Conservation (phyloP, 2,888 invertebrate species). For the Pyrgus malvae region DNA sequence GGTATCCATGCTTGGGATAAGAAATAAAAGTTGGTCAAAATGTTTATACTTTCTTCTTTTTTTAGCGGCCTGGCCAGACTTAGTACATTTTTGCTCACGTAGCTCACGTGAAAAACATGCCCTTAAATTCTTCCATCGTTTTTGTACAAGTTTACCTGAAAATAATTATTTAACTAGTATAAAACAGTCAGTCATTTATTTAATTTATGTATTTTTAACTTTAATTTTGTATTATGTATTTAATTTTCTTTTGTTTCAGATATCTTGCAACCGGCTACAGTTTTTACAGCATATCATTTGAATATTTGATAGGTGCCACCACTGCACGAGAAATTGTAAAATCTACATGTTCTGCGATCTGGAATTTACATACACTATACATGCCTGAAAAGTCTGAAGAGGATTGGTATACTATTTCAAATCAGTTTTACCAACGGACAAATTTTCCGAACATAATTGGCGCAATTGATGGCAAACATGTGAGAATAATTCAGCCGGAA, state of each 20-base stretch:
- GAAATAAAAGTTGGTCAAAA: background rate
- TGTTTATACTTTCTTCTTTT: background rate
- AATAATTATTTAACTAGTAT: too few species aligned
- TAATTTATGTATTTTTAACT: too few species aligned
- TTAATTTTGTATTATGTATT: too few species aligned
- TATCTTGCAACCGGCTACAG: background rate
- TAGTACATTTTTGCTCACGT: background rate
- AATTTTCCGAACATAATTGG: background rate
- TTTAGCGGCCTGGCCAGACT: background rate
- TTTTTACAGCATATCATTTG: background rate
- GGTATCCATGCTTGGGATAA: background rate
- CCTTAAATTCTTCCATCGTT: background rate
- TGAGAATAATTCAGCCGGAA: background rate
- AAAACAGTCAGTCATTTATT: too few species aligned
- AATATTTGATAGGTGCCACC: background rate
- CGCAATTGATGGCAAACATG: background rate
- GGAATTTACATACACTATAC: background rate
- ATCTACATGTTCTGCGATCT: background rate
- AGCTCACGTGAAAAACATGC: background rate
- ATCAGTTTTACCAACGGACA: background rate
- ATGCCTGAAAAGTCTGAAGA: background rate
- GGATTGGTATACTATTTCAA: background rate
- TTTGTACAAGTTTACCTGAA: background rate
- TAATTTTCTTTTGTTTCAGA: background rate
- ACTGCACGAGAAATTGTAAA: background rate